Base-by-base conservation (phyloP, 2,113 vertebrate species). In the human (Homo sapiens) region DNA sequence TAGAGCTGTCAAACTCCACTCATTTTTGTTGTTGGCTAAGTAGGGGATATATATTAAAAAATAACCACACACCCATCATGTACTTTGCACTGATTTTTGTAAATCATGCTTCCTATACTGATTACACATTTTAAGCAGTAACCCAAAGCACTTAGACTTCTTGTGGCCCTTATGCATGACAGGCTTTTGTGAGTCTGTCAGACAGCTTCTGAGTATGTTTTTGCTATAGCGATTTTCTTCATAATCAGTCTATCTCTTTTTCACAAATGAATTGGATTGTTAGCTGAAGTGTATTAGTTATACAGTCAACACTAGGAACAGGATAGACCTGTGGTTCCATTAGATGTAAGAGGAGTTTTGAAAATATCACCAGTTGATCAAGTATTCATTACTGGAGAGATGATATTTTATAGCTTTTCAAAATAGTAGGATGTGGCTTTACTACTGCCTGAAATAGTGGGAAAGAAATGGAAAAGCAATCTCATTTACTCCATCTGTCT, bases 261-360 rank as follows among this genome's bases (percentile, higher is more conserved):
- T 89, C 12, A 14, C 8, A 22, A 27, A 55, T 0, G 1, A 0
- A 5, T 22, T 11, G 32, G 13, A 0, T 5, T 89, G 72, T 92
- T 64, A 72, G 8, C 5, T 80, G 11, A 72, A 30, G 13, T 59
- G 1, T 79, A 30, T 0, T 93, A 52, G 45, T 80, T 27, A 52
- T 18, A 27, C 5, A 20, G 12, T 40, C 1, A n/a, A 55, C 20
- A 17, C 0, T 0, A 0, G 27, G 13, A 0, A 23, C 38, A 88
- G 2, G 4, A 84, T 57, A 81, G 13, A 59, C 6, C 18, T 92
- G 3, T 75, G 68, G 80, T 76, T 86, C 25, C 25, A 75, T 81
- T 90, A 80, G 40, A 61, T 64, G 4, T 32, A 72, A 80, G 45
- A 35, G 17, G 2, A 40, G 40, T 43, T 70, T 40, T 3, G 0